Percentiles rank a stretch among this genome's conserved stretches.
These are phyloP conservation scores for Aegithalos caudatus DNA, from an alignment of 2,113 vertebrate species.

Conservation along the genomic window DNA sequence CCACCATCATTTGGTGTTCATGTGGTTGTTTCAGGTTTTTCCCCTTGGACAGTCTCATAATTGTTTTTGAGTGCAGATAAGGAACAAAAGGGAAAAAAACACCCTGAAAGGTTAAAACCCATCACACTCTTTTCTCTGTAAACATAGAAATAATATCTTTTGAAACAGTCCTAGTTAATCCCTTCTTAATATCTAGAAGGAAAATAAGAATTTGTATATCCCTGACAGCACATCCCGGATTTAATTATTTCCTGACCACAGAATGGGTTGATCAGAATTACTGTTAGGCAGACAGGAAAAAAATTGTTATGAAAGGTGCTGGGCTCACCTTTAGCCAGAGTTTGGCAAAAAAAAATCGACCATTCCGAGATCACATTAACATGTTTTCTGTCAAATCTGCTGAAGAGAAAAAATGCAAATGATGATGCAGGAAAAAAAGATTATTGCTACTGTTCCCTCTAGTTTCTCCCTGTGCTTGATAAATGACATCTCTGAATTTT, in stretches of 20 bases:
- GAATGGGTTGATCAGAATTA: slow-evolving; percentile 51
- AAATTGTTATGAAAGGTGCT: not conserved
- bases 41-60: not conserved
- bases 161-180: slow-evolving; percentile 42
- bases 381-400: not conserved
- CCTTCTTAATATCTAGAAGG: slow-evolving; percentile 25
- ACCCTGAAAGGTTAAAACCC: not conserved
- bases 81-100: not conserved
- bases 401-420: not conserved
- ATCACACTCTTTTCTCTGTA: not conserved
- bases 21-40: not conserved
- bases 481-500: not conserved
- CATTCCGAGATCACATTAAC: not conserved
- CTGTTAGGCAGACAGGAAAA: not conserved
- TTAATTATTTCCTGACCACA: slow-evolving; percentile 46
- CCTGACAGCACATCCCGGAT: slow-evolving; percentile 26
- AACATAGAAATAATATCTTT: slow-evolving; percentile 50
- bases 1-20: not conserved
- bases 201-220: slow-evolving; percentile 56
- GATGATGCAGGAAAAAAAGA: not conserved
- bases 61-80: not conserved
- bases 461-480: not conserved
- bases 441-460: not conserved
- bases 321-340: not conserved
- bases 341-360: not conserved